phyloP scores from a whole-genome alignment of 1,140 invertebrate genomes.

The Sycophaga agraensis region DNA sequence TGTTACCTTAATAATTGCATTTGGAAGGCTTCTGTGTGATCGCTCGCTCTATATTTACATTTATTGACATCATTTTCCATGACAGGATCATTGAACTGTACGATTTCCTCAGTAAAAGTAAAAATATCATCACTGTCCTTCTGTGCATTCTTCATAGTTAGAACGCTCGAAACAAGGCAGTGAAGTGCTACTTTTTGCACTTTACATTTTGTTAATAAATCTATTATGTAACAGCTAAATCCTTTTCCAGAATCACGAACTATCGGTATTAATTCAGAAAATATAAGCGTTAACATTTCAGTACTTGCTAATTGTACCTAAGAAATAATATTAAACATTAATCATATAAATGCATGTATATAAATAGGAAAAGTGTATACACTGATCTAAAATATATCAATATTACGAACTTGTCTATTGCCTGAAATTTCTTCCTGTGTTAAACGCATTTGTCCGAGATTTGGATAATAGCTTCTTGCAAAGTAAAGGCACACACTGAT shows the following conservation, averaged over 20 bases:
- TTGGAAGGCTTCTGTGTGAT: conserved; percentile 77
- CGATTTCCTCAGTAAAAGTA: conserved; percentile 81
- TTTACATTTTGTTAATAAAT: conserved; percentile 80
- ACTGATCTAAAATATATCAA: too few relatives aligned
- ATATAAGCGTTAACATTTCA: conserved; percentile 76
- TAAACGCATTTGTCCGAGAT: conserved; percentile 65
- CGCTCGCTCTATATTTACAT: conserved; percentile 62
- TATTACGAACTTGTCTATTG: conserved; percentile 66
- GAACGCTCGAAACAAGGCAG: conserved; percentile 78
- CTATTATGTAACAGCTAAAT: conserved; percentile 80
- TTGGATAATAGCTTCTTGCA: conserved; percentile 80
- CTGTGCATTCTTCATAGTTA: conserved; percentile 60
- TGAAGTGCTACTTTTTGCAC: conserved; percentile 87
- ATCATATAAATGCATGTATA: not conserved
- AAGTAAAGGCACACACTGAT: conserved; percentile 80
- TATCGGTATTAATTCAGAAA: conserved; percentile 77
- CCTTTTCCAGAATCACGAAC: conserved; percentile 81
- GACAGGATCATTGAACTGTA: conserved; percentile 79
- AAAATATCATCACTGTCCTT: conserved; percentile 57
- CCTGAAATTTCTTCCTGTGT: conserved; percentile 74
- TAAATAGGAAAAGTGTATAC: too few relatives aligned
- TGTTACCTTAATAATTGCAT: conserved; percentile 69
- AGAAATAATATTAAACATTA: conserved; percentile 35
- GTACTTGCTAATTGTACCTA: conserved; percentile 76
- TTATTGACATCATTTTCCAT: conserved; percentile 56